Evolutionary conservation across 2,113 vertebrate species (phyloP).

Genomic region (Cinclus mexicanus): DNA sequence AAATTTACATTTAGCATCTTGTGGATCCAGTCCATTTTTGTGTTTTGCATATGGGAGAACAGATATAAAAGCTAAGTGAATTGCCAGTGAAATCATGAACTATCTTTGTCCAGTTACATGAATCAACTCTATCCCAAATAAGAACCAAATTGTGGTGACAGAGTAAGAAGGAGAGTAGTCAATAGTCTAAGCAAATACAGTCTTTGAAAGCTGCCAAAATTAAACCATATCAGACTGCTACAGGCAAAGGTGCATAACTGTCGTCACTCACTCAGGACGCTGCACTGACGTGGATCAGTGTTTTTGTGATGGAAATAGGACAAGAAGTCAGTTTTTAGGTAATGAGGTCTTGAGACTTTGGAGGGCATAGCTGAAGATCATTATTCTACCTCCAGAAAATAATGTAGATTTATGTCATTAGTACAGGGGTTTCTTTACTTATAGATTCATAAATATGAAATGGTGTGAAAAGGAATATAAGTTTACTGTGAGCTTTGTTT

Average conservation of each 20-base stretch:
- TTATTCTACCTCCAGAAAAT: neutral
- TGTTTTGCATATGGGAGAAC: neutral
- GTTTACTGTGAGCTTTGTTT: neutral
- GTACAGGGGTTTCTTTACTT: neutral
- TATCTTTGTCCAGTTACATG: neutral
- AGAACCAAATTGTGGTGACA: neutral
- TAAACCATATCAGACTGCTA: neutral
- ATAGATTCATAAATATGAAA: constrained; percentile 8
- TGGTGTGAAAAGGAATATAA: neutral
- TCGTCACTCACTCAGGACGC: fast-evolving
- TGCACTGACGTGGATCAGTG: fast-evolving
- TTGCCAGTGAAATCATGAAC: neutral
- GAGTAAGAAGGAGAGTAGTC: neutral
- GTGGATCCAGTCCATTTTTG: neutral
- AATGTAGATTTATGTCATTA: neutral
- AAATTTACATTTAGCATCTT: neutral
- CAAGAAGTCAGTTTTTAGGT: neutral
- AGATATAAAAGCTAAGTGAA: neutral
- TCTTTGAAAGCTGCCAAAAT: constrained; percentile 18
- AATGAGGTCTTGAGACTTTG: neutral
- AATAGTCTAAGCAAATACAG: neutral
- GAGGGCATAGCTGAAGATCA: neutral
- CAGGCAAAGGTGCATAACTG: neutral
- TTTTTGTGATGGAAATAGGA: neutral
- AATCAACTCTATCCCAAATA: neutral